Evolutionary conservation across 2,797 vertebrate genomes (phyloP).

Genomic region (Enteromius viviparus): DNA sequence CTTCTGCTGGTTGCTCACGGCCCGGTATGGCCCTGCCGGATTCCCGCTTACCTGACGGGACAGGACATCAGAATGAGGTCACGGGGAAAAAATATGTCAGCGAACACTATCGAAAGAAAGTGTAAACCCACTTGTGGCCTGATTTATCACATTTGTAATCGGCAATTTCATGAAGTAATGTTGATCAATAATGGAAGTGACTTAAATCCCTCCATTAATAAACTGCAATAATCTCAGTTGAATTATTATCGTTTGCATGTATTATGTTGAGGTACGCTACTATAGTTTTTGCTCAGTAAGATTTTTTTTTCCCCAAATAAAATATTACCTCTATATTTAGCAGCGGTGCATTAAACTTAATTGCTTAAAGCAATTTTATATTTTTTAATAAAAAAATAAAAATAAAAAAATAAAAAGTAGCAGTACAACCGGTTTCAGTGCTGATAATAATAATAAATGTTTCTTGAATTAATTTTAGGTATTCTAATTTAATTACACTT

Average conservation of each 20-base stretch:
- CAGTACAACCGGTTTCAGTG: background rate
- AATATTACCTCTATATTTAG: background rate
- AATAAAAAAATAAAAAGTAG: no score
- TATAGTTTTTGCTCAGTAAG: background rate
- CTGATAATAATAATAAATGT: background rate
- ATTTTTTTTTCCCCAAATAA: background rate
- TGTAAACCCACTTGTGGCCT: background rate
- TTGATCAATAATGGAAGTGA: conserved; percentile 5
- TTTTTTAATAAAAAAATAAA: background rate
- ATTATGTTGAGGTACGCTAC: background rate
- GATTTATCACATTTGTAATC: background rate
- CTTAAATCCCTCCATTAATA: conserved; percentile 23
- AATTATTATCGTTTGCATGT: background rate
- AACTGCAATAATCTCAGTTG: background rate
- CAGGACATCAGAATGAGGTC: conserved; percentile 1
- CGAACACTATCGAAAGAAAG: background rate
- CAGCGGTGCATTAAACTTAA: background rate
- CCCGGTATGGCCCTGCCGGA: conserved; percentile 86
- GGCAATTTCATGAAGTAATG: background rate
- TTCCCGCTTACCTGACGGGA: conserved; percentile 68
- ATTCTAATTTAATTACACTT: background rate
- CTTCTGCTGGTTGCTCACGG: conserved; percentile 82
- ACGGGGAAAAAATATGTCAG: background rate
- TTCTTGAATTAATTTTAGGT: background rate
- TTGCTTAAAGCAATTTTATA: background rate